A percentile compares a stretch with the other conserved stretches of the same genome.
phyloP scores from a whole-genome alignment of 2,797 vertebrate genomes.

The Danio tinwini region DNA sequence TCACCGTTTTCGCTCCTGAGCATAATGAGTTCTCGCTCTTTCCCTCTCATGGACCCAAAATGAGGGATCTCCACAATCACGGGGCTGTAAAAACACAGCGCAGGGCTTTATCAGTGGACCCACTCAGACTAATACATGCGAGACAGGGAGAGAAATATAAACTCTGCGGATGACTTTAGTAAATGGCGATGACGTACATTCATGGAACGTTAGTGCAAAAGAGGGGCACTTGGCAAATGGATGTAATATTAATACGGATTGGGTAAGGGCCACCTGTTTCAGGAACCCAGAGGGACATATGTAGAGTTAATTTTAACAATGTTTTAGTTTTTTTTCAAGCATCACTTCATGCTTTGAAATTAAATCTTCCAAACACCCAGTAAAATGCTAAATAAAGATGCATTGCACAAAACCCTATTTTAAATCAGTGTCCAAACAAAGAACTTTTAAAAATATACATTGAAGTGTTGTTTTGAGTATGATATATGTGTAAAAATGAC shows the following conservation, averaged over 20 bases:
- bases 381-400: constrained; percentile 44
- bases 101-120: constrained; percentile 44
- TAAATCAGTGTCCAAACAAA: neutral
- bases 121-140: neutral
- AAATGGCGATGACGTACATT: constrained; percentile 33
- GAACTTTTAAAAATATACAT: no score
- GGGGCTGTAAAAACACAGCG: constrained; percentile 81
- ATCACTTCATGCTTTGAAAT: constrained; percentile 48
- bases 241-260: constrained; percentile 26
- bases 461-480: no score
- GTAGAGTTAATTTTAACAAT: neutral
- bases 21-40: constrained; percentile 94
- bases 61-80: constrained; percentile 99
- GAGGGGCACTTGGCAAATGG: constrained; percentile 53
- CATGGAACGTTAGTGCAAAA: constrained; percentile 42
- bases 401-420: constrained; percentile 10
- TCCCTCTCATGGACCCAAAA: constrained; percentile 95
- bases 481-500: no score
- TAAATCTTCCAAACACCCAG: constrained; percentile 22
- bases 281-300: constrained; percentile 8
- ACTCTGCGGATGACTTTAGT: neutral
- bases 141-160: neutral
- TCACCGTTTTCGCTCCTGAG: constrained; percentile 97
- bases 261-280: neutral
- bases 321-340: neutral